A percentile compares a stretch with the other conserved stretches of the same genome.
These are phyloP conservation scores for Lithophane socia DNA, from an alignment of 2,888 invertebrate genomes.

Conservation along the genomic window DNA sequence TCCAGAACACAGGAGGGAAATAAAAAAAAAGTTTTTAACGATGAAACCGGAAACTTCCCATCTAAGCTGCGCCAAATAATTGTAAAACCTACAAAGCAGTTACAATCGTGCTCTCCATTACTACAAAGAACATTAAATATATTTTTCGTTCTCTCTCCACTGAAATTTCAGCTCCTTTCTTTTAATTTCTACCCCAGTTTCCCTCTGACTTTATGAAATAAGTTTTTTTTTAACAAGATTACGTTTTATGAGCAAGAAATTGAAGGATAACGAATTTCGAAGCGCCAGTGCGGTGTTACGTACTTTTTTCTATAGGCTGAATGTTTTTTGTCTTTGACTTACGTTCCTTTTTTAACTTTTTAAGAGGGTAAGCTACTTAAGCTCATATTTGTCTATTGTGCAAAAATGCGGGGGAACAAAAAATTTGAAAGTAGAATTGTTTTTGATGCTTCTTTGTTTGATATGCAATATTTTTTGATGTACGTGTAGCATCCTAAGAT, in stretches of 20 bases:
- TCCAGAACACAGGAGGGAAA: conserved; percentile 10
- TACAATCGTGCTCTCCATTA: conserved; percentile 79
- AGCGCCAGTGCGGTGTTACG: conserved; percentile 69
- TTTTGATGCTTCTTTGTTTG: conserved; percentile 48
- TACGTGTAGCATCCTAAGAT: neutral
- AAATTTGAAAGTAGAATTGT: conserved; percentile 52
- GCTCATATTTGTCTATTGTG: conserved; percentile 72
- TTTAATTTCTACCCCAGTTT: conserved; percentile 82
- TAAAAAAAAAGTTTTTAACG: conserved; percentile 67
- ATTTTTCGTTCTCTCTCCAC: conserved; percentile 67
- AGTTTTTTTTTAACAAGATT: conserved; percentile 88
- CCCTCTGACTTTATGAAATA: conserved; percentile 85
- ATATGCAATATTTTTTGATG: conserved; percentile 36
- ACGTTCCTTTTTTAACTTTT: conserved; percentile 73
- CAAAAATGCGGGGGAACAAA: conserved; percentile 43
- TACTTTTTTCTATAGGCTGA: conserved; percentile 57
- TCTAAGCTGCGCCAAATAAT: conserved; percentile 66
- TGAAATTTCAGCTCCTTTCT: conserved; percentile 74
- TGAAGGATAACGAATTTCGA: conserved; percentile 86
- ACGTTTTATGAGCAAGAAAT: conserved; percentile 87
- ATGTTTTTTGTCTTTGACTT: conserved; percentile 65
- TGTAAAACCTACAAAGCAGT: conserved; percentile 81
- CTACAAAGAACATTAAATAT: conserved; percentile 81
- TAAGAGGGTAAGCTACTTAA: conserved; percentile 78
- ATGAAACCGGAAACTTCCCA: conserved; percentile 55